phyloP scores from a whole-genome alignment of 2,113 vertebrate species.

The Poeciliopsis retropinna region DNA sequence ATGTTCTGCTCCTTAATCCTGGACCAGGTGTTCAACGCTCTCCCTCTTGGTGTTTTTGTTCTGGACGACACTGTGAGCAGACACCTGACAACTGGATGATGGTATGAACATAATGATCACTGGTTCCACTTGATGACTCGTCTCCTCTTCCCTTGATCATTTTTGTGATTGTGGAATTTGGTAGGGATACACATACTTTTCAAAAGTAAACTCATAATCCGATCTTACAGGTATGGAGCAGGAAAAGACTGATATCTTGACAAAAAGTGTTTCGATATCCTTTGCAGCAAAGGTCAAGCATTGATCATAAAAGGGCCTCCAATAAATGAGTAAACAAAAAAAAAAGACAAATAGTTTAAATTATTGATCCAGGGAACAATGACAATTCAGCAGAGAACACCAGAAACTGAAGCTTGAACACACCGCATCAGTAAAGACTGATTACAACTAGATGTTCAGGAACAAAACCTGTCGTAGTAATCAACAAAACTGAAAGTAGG shows the following conservation, averaged over 20 bases:
- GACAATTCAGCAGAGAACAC: neutral
- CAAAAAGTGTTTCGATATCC: neutral
- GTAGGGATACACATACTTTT: neutral
- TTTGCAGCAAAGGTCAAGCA: neutral
- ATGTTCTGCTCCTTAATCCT: slow-evolving; percentile 67
- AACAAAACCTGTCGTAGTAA: neutral
- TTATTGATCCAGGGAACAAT: neutral
- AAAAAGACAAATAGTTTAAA: neutral
- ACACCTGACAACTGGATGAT: slow-evolving; percentile 31
- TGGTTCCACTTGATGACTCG: slow-evolving; percentile 17
- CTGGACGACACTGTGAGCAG: slow-evolving; percentile 60
- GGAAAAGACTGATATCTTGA: neutral
- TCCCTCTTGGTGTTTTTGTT: slow-evolving; percentile 52
- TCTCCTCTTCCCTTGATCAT: slow-evolving; percentile 2
- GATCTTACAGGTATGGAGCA: neutral
- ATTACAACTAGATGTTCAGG: neutral
- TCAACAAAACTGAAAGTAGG: neutral
- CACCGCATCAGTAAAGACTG: neutral
- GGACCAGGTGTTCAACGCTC: slow-evolving; percentile 76
- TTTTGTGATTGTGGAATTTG: neutral
- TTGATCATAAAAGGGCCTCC: too few relatives aligned
- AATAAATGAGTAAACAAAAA: neutral
- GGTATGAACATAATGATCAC: slow-evolving; percentile 48
- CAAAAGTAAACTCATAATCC: neutral
- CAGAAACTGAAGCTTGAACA: neutral